These are phyloP conservation scores for Manduca sexta DNA, from an alignment of 1,140 invertebrate species.

Conservation along the genomic window DNA sequence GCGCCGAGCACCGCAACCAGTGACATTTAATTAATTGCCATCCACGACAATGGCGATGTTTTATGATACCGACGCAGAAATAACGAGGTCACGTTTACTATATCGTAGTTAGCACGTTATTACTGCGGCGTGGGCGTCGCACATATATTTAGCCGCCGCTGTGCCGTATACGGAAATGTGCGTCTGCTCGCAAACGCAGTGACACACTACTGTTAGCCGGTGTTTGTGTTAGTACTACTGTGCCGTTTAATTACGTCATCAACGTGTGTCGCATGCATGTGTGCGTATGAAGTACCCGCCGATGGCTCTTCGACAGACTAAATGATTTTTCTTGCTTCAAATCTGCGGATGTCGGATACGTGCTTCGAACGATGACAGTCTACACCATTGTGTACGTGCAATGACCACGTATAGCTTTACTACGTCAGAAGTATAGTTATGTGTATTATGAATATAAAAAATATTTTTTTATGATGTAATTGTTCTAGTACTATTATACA, in stretches of 20 bases:
- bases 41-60: constrained; percentile 9
- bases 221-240: neutral
- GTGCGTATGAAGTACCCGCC: too few relatives aligned
- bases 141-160: constrained; percentile 10
- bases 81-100: constrained; percentile 14
- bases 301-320: neutral
- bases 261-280: neutral
- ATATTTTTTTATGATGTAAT: too few relatives aligned
- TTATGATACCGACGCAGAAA: constrained; percentile 10
- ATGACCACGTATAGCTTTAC: neutral
- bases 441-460: too few relatives aligned
- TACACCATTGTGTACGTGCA: neutral
- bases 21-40: constrained; percentile 18
- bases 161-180: constrained; percentile 10
- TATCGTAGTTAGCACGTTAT: neutral
- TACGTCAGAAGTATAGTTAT: neutral
- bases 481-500: too few relatives aligned
- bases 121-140: constrained; percentile 7
- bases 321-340: constrained; percentile 17
- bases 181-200: constrained; percentile 6
- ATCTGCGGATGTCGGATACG: constrained; percentile 15
- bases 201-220: constrained; percentile 6
- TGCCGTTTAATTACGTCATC: constrained; percentile 1
- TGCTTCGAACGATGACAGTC: constrained; percentile 7
- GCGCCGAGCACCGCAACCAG: constrained; percentile 6